Percentiles rank a stretch among this genome's conserved stretches.
These are phyloP conservation scores for Raja brachyura DNA, from an alignment of 2,113 vertebrate genomes.

Conservation along the genomic window DNA sequence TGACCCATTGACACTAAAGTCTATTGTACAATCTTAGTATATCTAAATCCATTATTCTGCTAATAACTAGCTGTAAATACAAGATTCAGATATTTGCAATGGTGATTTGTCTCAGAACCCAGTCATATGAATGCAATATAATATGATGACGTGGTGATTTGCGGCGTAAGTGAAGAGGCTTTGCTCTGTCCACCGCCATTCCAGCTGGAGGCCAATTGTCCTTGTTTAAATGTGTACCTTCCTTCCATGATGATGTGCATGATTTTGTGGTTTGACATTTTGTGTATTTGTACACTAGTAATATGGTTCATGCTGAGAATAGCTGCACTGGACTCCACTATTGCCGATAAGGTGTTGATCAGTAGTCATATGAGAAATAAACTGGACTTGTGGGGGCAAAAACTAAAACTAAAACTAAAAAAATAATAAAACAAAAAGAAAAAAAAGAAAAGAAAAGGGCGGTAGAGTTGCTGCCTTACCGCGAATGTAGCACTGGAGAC, in stretches of 20 bases:
- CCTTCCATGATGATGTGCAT: constrained; percentile 22
- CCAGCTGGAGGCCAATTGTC: constrained; percentile 21
- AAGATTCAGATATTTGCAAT: constrained; percentile 14
- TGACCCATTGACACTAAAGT: constrained; percentile 32
- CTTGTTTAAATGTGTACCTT: constrained; percentile 18
- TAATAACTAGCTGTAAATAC: constrained; percentile 6
- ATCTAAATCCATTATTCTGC: constrained; percentile 28
- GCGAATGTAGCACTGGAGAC: no score
- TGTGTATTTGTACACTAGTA: constrained; percentile 35
- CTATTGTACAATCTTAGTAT: constrained; percentile 36
- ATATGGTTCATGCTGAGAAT: constrained; percentile 35
- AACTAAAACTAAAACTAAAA: no score
- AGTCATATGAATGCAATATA: constrained; percentile 30
- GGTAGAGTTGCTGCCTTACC: no score
- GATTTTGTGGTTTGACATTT: constrained; percentile 30
- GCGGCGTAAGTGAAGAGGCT: constrained; percentile 18
- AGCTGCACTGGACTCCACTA: constrained; percentile 10
- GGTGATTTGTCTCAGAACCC: constrained; percentile 24
- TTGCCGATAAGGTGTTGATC: constrained; percentile 31
- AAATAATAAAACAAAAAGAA: no score
- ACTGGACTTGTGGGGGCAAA: constrained; percentile 17
- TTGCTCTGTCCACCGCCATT: constrained; percentile 22
- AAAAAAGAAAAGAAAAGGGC: not conserved
- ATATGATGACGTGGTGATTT: constrained; percentile 36
- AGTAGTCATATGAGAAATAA: constrained; percentile 35